phyloP scores from a whole-genome alignment of 1,140 invertebrate genomes.

The Paramacrobiotus metropolitanus region DNA sequence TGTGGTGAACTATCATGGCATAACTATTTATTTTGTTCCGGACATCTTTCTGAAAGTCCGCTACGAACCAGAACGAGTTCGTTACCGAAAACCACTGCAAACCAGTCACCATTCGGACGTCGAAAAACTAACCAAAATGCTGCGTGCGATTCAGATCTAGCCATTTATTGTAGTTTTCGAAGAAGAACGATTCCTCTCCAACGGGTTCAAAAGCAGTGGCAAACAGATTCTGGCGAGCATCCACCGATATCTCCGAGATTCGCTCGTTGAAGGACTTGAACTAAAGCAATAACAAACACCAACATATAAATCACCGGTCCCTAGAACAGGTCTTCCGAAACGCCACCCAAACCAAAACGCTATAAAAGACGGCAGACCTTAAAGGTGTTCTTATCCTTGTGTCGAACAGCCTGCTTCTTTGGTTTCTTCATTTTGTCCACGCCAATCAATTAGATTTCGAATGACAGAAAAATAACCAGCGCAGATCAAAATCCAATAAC shows the following conservation, averaged over 20 bases:
- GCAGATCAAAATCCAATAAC: too few relatives aligned
- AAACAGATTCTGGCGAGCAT: not conserved
- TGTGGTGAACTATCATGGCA: slow-evolving; percentile 47
- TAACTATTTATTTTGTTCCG: slow-evolving; percentile 40
- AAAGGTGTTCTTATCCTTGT: not conserved
- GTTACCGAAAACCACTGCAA: slow-evolving; percentile 1
- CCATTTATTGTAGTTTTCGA: slow-evolving; percentile 40
- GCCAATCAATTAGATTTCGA: too few relatives aligned
- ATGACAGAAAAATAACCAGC: too few relatives aligned
- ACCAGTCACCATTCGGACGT: not conserved
- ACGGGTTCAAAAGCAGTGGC: not conserved
- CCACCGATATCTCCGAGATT: not conserved
- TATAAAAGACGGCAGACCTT: not conserved
- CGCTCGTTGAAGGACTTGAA: not conserved
- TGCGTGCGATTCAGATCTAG: slow-evolving; percentile 54
- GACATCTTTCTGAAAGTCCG: slow-evolving; percentile 42
- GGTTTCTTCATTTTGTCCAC: too few relatives aligned
- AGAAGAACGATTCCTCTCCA: not conserved
- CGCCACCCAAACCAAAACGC: not conserved
- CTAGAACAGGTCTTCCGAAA: too few relatives aligned
- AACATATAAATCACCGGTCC: too few relatives aligned
- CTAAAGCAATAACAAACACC: too few relatives aligned
- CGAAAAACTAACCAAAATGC: slow-evolving; percentile 33
- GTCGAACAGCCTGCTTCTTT: not conserved
- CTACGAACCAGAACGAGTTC: slow-evolving; percentile 14